phyloP scores from a whole-genome alignment of 2,888 invertebrate species.

The Apodemia mormo region DNA sequence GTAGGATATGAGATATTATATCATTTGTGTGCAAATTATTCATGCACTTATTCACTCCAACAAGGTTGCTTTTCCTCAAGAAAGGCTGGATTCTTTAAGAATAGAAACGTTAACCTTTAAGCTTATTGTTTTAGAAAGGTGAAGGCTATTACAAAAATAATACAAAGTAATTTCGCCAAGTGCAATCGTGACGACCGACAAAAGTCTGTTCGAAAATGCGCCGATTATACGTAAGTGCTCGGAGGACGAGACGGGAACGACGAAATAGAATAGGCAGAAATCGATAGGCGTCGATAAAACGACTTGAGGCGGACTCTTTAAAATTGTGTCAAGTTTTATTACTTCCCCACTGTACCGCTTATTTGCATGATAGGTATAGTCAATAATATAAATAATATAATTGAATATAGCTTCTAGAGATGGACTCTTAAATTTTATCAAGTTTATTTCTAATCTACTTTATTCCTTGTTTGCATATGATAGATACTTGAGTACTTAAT shows the following conservation, averaged over 20 bases:
- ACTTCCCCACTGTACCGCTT: conserved; percentile 34
- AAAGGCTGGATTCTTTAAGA: not conserved
- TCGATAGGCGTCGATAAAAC: conserved; percentile 40
- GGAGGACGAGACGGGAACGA: not conserved
- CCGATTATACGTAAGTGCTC: conserved; percentile 14
- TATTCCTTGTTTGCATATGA: no score
- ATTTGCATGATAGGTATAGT: conserved; percentile 25
- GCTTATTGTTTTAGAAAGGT: conserved; percentile 7
- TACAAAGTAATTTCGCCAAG: conserved; percentile 47
- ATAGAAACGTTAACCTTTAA: conserved; percentile 8
- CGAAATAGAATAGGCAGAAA: not conserved
- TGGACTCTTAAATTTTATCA: no score
- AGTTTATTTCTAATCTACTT: no score
- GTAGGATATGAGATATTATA: no score
- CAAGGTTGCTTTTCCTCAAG: no score
- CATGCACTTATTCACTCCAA: no score
- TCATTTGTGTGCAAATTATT: no score
- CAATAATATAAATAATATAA: not conserved
- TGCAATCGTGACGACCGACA: conserved; percentile 41
- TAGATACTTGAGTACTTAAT: no score
- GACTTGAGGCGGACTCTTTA: conserved; percentile 46
- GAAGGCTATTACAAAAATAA: conserved; percentile 31
- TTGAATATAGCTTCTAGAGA: no score
- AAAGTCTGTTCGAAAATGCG: conserved; percentile 21
- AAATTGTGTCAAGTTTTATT: conserved; percentile 65